phyloP scores from a whole-genome alignment of 1,140 invertebrate genomes.

The Panulirus ornatus region DNA sequence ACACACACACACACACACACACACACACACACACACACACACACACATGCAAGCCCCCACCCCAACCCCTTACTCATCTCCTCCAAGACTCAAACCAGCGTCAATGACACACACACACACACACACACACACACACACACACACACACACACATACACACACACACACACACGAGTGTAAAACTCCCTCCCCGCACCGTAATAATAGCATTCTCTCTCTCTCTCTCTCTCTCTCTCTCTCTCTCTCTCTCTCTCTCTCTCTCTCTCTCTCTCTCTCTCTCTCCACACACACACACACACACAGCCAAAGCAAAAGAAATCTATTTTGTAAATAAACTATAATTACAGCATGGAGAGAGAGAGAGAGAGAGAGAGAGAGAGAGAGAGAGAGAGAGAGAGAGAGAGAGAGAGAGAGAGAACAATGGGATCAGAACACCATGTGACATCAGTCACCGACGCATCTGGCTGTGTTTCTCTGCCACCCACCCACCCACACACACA shows the following conservation, averaged over 20 bases:
- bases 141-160: conserved; percentile 7
- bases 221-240: neutral
- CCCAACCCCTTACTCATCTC: neutral
- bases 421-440: no score
- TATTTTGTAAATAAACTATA: no score
- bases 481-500: no score
- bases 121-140: conserved; percentile 38
- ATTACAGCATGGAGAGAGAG: no score
- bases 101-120: neutral
- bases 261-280: neutral
- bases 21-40: neutral
- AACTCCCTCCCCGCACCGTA: neutral
- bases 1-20: neutral
- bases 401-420: no score
- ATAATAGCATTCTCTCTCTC: no score
- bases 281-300: neutral
- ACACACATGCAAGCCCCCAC: neutral
- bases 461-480: no score
- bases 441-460: no score
- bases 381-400: no score
- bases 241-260: neutral
- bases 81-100: neutral
- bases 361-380: no score
- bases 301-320: no score
- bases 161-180: neutral